Percentiles rank a stretch among this genome's conserved stretches.
Evolutionary conservation across 23 tunicate genomes (phyloP).

Genomic region (Botrylloides violaceus): DNA sequence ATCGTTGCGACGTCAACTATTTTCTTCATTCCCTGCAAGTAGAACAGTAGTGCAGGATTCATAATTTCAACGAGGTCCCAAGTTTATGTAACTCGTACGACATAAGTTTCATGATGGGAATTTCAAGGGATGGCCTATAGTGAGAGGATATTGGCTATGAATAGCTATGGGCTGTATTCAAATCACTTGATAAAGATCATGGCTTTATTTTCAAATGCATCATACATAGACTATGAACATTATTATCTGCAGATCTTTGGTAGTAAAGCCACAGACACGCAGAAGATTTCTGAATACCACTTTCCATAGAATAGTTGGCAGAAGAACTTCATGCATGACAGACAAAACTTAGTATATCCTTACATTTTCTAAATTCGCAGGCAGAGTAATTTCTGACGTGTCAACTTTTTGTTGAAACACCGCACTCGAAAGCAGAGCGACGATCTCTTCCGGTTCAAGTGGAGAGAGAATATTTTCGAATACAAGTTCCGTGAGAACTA

Average conservation of each 20-base stretch:
- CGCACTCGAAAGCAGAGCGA: constrained; percentile 76
- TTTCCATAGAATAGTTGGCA: not conserved
- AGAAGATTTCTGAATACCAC: not conserved
- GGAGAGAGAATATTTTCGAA: constrained; percentile 75
- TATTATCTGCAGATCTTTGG: not conserved
- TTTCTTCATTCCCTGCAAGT: constrained; percentile 56
- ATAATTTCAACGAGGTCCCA: no score
- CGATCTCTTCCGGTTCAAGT: constrained; percentile 80
- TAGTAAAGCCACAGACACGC: not conserved
- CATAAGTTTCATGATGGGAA: no score
- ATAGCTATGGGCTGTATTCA: no score
- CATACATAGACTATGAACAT: no score
- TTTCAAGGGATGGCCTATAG: no score
- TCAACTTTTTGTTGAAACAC: constrained; percentile 90
- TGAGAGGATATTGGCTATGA: no score
- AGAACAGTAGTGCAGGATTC: no score
- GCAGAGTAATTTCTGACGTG: constrained; percentile 50
- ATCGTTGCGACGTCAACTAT: constrained; percentile 49
- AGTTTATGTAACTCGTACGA: no score
- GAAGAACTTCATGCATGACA: not conserved
- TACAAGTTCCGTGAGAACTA: constrained; percentile 88
- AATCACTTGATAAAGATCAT: no score
- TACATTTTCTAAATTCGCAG: constrained; percentile 63
- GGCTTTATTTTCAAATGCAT: no score
- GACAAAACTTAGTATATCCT: not conserved